A percentile compares a stretch with the other conserved stretches of the same genome.
Conservation (phyloP, 2,113 vertebrate species). For the Aythya baeri region DNA sequence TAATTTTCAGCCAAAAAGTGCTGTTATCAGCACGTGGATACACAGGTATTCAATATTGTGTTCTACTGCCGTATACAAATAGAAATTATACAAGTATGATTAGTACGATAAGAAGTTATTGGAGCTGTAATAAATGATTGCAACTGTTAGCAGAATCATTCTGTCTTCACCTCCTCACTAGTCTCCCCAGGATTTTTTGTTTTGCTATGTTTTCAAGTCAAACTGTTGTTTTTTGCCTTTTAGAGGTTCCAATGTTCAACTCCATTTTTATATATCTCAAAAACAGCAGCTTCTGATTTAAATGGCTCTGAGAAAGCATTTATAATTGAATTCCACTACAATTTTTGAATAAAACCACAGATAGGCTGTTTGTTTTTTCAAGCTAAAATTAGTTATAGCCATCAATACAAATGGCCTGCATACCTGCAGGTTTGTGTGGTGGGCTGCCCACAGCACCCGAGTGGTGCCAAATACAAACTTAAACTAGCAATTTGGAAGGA, state of each 20-base stretch:
- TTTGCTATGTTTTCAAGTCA: constrained; percentile 23
- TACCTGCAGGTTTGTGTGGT: constrained; percentile 11
- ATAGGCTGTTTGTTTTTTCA: constrained; percentile 69
- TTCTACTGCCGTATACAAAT: not conserved
- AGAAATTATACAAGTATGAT: not conserved
- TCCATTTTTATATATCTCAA: constrained; percentile 23
- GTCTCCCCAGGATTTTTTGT: not conserved
- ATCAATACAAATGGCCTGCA: constrained; percentile 47
- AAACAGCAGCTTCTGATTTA: constrained; percentile 60
- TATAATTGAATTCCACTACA: constrained; percentile 57
- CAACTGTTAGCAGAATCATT: not conserved
- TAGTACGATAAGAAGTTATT: constrained; percentile 3
- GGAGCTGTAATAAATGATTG: not conserved
- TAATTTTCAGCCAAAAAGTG: not conserved
- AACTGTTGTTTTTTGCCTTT: not conserved
- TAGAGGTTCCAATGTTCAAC: not conserved
- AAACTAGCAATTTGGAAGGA: constrained; percentile 66
- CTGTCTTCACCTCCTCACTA: constrained; percentile 6
- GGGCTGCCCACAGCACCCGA: constrained; percentile 25
- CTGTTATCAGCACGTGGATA: not conserved
- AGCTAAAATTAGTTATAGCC: constrained; percentile 66
- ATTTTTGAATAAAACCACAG: constrained; percentile 70
- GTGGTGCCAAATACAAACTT: constrained; percentile 45
- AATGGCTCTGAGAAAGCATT: constrained; percentile 44
- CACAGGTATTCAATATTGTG: not conserved